These are phyloP conservation scores for Drosophila kanapiae DNA, from an alignment of 1,140 invertebrate genomes.

Conservation along the genomic window DNA sequence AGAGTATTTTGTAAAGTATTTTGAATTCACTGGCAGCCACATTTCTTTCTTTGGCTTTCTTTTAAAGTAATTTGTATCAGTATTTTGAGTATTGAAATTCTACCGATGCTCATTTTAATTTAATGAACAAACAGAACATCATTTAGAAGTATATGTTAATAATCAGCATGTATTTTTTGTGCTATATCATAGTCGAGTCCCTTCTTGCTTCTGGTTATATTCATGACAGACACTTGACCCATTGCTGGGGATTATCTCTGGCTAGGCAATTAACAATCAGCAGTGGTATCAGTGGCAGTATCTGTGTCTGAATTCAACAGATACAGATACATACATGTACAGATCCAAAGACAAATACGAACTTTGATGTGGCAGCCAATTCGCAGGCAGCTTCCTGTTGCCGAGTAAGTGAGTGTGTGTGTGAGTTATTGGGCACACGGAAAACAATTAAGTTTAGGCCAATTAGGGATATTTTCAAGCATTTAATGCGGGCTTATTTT, in stretches of 20 bases:
- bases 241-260: slow-evolving; percentile 26
- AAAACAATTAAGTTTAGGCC: background rate
- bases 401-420: background rate
- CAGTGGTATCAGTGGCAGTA: slow-evolving; percentile 12
- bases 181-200: background rate
- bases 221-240: slow-evolving; percentile 20
- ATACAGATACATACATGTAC: background rate
- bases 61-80: too few relatives aligned
- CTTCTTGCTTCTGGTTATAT: slow-evolving; percentile 1
- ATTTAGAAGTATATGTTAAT: too few relatives aligned
- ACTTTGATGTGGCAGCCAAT: slow-evolving; percentile 47
- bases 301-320: slow-evolving; percentile 12
- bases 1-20: too few relatives aligned
- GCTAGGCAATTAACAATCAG: slow-evolving; percentile 35
- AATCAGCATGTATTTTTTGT: too few relatives aligned
- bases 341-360: slow-evolving; percentile 41
- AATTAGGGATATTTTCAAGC: background rate
- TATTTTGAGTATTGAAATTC: too few relatives aligned
- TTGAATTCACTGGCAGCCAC: too few relatives aligned
- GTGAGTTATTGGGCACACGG: background rate
- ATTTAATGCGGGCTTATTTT: background rate
- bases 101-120: too few relatives aligned
- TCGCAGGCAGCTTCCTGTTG: slow-evolving; percentile 35
- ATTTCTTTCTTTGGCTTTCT: too few relatives aligned
- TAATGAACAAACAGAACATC: too few relatives aligned